Evolutionary conservation across 2,113 vertebrate genomes (phyloP), one percentile per base, ranked within the genome.

Genomic region (Colistium nudipinnis): DNA sequence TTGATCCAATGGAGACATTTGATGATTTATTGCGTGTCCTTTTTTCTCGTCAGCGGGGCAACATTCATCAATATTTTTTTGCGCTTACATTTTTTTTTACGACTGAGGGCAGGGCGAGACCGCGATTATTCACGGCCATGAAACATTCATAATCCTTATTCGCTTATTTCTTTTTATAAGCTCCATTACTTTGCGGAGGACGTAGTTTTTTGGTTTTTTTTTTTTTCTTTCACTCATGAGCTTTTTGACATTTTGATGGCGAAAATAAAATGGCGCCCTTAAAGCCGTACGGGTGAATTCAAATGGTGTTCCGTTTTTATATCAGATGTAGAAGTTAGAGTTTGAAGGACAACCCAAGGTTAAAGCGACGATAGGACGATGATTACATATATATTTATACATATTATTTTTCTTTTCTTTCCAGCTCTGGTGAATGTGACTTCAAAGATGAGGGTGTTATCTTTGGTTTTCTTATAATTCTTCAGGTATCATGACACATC

Each of bases 61-160:
- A 76, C 28, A 38, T 62, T 56, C 68, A 78, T 83, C 78, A 76
- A 74, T 80, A 80, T 80, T 76, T 78, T 64, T 76, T 78, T 64
- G 19, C n/a, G 30, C 33, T 22, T 44, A 19, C 14, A 43, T 68
- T 64, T 67, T 63, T 65, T 79, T 70, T 62, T 25, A 57, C 1
- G 14, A 41, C 31, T 44, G 12, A 54, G 51, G 51, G 12, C 57
- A 70, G 17, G 33, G 36, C 66, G 19, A 7, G 24, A n/a, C 31
- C 1, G 1, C n/a, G 67, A 81, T 75, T 63, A 70, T 47, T 70
- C 62, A 62, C 45, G 70, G 64, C 59, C 65, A 80, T 81, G 33
- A 81, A 88, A 83, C 47, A 74, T 82, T 70, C 31, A 84, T 72
- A 16, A n/a, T n/a, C 1, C 1, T 6, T 52, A 19, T 35, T n/a